Evolutionary conservation across 2,797 vertebrate species (phyloP).

Genomic region (Neosilurus mollespiculum): DNA sequence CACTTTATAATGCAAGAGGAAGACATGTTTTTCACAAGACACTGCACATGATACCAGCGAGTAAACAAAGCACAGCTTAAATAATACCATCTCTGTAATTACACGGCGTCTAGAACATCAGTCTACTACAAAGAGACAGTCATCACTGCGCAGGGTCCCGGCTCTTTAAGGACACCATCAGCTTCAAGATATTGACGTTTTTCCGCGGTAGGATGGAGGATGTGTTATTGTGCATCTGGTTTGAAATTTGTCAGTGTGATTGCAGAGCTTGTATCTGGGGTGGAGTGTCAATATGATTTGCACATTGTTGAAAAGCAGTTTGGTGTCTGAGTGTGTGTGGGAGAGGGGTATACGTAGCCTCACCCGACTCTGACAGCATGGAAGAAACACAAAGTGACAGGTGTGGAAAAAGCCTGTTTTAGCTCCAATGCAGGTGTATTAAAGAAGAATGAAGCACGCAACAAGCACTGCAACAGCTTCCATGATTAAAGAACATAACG

Average conservation of each 20-base stretch:
- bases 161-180: not conserved
- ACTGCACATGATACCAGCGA: not conserved
- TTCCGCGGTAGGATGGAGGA: not conserved
- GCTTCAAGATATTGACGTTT: not conserved
- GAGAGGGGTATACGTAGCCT: conserved; percentile 5
- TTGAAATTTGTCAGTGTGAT: conserved; percentile 2
- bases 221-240: not conserved
- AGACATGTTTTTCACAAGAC: not conserved
- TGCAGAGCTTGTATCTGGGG: conserved; percentile 1
- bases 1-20: not conserved
- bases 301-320: not conserved
- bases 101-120: not conserved
- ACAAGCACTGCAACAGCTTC: not conserved
- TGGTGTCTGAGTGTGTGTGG: not conserved
- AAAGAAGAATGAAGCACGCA: conserved; percentile 23
- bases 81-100: not conserved
- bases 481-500: not conserved
- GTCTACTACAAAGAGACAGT: not conserved
- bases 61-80: not conserved
- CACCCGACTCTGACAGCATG: too few relatives aligned
- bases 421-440: not conserved
- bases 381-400: conserved; percentile 15
- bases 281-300: conserved; percentile 21
- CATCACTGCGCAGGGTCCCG: not conserved
- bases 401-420: conserved; percentile 7